phyloP scores from a whole-genome alignment of 2,797 vertebrate genomes.

The Otolemur crassicaudatus region DNA sequence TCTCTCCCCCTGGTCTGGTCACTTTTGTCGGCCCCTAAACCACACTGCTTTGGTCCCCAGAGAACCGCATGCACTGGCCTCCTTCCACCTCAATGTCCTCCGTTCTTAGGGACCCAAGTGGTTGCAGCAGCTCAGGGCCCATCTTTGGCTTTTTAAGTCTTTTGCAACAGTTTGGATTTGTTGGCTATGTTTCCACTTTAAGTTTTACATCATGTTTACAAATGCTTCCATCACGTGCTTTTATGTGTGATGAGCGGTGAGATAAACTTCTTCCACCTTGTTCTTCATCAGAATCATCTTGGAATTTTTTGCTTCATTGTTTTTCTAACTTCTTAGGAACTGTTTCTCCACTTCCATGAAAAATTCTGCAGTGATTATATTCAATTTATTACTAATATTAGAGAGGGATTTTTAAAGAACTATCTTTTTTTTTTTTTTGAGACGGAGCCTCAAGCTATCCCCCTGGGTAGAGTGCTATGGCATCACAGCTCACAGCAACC shows the following conservation, averaged over 20 bases:
- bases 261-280: not conserved
- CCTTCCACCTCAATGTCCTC: not conserved
- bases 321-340: not conserved
- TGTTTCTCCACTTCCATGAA: not conserved
- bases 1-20: not conserved
- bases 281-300: not conserved
- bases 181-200: not conserved
- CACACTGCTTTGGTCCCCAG: not conserved
- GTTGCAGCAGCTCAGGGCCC: not conserved
- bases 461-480: too few relatives aligned
- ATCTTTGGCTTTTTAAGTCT: not conserved
- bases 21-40: not conserved
- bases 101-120: not conserved
- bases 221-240: not conserved
- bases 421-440: too few relatives aligned
- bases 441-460: too few relatives aligned
- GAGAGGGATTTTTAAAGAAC: not conserved
- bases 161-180: not conserved
- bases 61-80: not conserved
- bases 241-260: not conserved
- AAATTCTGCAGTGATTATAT: not conserved
- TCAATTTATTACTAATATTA: not conserved
- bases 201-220: not conserved
- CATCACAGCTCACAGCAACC: too few relatives aligned
- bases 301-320: not conserved